A percentile compares a stretch with the other conserved stretches of the same genome.
phyloP scores from a whole-genome alignment of 2,888 invertebrate genomes.

The Argyra leucocephala region DNA sequence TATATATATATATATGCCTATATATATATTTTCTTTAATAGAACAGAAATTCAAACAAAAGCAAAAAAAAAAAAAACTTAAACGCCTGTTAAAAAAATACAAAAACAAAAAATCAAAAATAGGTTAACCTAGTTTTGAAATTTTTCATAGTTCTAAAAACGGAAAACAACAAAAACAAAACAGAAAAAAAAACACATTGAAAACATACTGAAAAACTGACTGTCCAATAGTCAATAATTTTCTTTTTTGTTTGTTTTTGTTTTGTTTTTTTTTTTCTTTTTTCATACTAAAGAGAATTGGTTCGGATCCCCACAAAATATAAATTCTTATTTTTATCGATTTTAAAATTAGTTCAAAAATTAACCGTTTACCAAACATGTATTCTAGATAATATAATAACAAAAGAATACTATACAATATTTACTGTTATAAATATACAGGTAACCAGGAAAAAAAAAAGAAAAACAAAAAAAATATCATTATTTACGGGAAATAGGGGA shows the following conservation, averaged over 20 bases:
- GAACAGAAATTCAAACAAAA: neutral
- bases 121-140: neutral
- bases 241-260: neutral
- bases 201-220: neutral
- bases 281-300: neutral
- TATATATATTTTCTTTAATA: neutral
- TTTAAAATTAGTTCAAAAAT: too few species aligned
- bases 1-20: neutral
- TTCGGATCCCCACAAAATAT: constrained; percentile 1
- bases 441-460: too few species aligned
- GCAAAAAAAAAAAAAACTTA: neutral
- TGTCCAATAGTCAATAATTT: neutral
- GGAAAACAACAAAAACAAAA: neutral
- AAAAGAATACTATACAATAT: neutral
- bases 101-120: too few species aligned
- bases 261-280: too few species aligned
- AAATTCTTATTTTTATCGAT: neutral
- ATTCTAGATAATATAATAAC: neutral
- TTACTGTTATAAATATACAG: neutral
- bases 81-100: neutral
- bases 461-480: too few species aligned
- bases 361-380: neutral
- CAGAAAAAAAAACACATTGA: too few species aligned
- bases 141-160: neutral
- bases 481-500: neutral